phyloP scores from a whole-genome alignment of 2,113 vertebrate genomes.

The Urocitellus parryii region DNA sequence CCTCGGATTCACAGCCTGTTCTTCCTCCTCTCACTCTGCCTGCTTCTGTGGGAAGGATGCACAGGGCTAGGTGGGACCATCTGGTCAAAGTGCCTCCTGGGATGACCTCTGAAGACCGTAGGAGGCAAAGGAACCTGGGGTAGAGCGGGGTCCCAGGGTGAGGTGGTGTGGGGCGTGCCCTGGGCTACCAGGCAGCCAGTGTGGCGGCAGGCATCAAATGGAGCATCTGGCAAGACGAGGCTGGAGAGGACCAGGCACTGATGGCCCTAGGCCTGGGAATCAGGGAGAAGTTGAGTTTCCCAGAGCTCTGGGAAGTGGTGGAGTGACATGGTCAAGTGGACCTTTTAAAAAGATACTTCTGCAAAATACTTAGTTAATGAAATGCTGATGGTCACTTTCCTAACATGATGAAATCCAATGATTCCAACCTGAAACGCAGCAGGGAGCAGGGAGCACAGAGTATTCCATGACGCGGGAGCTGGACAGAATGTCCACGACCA shows the following conservation, averaged over 20 bases:
- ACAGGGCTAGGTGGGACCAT: background rate
- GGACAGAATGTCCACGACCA: background rate
- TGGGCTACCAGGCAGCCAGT: background rate
- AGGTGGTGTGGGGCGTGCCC: background rate
- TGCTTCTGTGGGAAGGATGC: background rate
- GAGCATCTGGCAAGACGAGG: background rate
- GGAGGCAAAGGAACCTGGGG: background rate
- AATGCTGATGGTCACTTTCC: background rate
- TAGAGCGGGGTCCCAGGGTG: background rate
- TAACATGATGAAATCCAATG: background rate
- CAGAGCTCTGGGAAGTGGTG: background rate
- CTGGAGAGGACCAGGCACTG: background rate
- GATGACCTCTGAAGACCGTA: background rate
- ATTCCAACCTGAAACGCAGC: background rate
- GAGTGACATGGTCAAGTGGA: background rate
- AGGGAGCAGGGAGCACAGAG: background rate
- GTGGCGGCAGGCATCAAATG: background rate
- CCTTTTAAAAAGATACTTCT: background rate
- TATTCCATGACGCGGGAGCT: no score
- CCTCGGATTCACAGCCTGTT: background rate
- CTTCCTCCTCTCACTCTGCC: background rate
- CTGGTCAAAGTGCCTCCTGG: no score
- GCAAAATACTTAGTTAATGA: background rate
- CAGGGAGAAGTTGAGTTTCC: background rate
- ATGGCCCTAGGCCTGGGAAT: background rate